A percentile compares a stretch with the other conserved stretches of the same genome.
Conservation (phyloP, 2,888 invertebrate genomes). For the Ormyrus thymus region DNA sequence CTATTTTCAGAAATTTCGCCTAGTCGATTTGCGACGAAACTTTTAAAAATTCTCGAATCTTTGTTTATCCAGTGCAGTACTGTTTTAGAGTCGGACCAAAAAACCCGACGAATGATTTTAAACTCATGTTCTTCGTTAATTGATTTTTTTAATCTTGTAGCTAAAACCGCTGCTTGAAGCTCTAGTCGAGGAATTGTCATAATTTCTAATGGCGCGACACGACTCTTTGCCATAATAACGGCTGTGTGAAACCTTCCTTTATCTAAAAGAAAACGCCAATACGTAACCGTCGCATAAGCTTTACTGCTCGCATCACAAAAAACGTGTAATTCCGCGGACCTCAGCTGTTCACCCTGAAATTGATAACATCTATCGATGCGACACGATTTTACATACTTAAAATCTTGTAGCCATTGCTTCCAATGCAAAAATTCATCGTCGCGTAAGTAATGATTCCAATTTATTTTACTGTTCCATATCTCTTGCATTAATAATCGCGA, state of each 20-base stretch:
- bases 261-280: conserved; percentile 4
- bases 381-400: background rate
- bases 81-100: conserved; percentile 23
- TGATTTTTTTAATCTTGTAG: background rate
- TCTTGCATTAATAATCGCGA: conserved; percentile 8
- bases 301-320: conserved; percentile 23
- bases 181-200: conserved; percentile 14
- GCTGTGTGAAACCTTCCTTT: background rate
- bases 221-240: conserved; percentile 16
- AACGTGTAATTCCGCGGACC: background rate
- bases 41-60: background rate
- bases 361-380: conserved; percentile 17
- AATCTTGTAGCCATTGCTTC: conserved; percentile 6
- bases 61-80: background rate
- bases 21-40: conserved; percentile 2
- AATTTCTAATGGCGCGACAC: background rate
- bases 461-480: conserved; percentile 19
- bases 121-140: conserved; percentile 12
- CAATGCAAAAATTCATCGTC: conserved; percentile 6
- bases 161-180: conserved; percentile 13
- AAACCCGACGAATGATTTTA: background rate
- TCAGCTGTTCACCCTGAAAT: background rate
- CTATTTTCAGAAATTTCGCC: background rate
- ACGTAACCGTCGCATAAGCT: conserved; percentile 4
- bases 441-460: conserved; percentile 9